These are phyloP conservation scores for Dendrocincla fuliginosa DNA, from an alignment of 2,797 vertebrate species.

Conservation along the genomic window DNA sequence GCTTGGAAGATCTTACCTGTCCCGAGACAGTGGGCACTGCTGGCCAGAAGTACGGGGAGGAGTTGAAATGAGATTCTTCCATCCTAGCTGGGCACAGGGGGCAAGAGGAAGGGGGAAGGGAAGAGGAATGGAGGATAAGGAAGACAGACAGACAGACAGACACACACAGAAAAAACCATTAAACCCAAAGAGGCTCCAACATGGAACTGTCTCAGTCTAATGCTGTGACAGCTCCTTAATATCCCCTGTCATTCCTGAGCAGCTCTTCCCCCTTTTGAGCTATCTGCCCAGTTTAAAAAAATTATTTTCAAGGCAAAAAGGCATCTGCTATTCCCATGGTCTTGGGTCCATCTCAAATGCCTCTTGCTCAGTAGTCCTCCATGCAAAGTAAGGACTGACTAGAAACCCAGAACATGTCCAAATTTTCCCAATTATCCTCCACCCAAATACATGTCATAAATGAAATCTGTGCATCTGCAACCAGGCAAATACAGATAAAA, in stretches of 20 bases:
- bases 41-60: slow-evolving; percentile 97
- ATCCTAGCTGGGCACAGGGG: slow-evolving; percentile 82
- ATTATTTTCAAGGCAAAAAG: background rate
- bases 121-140: slow-evolving; percentile 6
- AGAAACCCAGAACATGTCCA: background rate
- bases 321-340: background rate
- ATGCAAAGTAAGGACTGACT: background rate
- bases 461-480: slow-evolving; percentile 3
- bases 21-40: slow-evolving; percentile 90
- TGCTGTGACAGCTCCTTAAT: slow-evolving; percentile 40
- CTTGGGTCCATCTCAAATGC: background rate
- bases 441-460: background rate
- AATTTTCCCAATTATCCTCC: background rate
- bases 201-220: slow-evolving; percentile 52
- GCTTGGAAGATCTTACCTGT: slow-evolving; percentile 81
- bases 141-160: slow-evolving; percentile 7
- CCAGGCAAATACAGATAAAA: slow-evolving; percentile 9
- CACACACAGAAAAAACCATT: background rate
- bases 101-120: slow-evolving; percentile 42
- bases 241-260: background rate
- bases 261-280: background rate
- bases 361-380: background rate
- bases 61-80: slow-evolving; percentile 99
- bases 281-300: background rate
- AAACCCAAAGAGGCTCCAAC: slow-evolving; percentile 28